Base-by-base conservation (phyloP, 2,888 invertebrate genomes). In the Mongoloraphidia duomilia region DNA sequence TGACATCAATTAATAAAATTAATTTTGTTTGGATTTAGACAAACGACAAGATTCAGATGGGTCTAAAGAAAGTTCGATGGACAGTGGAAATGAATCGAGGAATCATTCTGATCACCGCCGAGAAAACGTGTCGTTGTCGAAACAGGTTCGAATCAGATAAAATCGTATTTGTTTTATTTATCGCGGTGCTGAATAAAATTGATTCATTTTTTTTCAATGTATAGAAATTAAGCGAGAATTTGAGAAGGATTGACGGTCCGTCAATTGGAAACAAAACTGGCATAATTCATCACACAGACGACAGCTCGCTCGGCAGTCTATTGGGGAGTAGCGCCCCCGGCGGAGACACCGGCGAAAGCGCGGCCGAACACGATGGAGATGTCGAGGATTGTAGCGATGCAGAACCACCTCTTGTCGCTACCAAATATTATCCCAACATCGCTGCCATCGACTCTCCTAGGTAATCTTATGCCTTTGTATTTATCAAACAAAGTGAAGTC, bases 371-470 rank as follows among this genome's bases (percentile, higher is more conserved):
- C 60, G 87, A 88, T 54, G 87, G 86, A 0, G 90, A 90, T 57
- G 79, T 87, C 0, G 90, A 90, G 58, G 88, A 90, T 58, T 88
- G 87, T 60, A 87, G 86, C 0, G 87, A 90, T 62, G 84, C 86
- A 0, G 85, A 84, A 55, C 71, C 82, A 41, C 54, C 65, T 44
- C 61, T 60, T 13, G 26, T 26, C 6, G 26, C 26, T 6, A 26
- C 26, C 26, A 26, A 26, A 26, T 26, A 26, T 26, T 86, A 86
- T 61, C 85, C 84, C 9, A 75, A 77, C n/a, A 76, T 77, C 38
- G 78, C 77, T 49, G 76, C 79, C 51, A 76, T 71, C 8, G 71
- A 70, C 8, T 72, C 74, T 1, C 74, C 72, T 9, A 71, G 74
- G 76, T 71, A 50, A 51, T 56, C 55, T 10, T 9, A 39, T 38